Evolutionary conservation across 2,797 vertebrate genomes (phyloP).

Genomic region (Cephalopachus bancanus): DNA sequence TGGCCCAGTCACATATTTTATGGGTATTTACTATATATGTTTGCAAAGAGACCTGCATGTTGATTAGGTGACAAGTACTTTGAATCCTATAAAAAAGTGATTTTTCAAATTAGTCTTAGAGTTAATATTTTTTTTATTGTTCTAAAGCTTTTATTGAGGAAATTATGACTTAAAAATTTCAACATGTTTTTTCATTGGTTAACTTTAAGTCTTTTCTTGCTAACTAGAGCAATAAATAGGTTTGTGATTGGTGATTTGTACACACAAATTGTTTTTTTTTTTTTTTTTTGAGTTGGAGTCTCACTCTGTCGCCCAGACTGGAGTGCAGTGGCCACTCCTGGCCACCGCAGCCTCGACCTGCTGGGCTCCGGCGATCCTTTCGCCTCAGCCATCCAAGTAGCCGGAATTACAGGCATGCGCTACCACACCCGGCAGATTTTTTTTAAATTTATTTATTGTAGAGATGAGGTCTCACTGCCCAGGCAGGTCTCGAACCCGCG

Average conservation of each 20-base stretch:
- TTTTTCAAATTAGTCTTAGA: constrained; percentile 45
- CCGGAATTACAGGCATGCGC: too few species aligned
- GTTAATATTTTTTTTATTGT: neutral
- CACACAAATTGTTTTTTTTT: neutral
- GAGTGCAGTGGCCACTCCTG: too few species aligned
- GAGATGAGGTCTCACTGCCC: too few species aligned
- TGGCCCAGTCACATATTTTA: neutral
- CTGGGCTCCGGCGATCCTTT: too few species aligned
- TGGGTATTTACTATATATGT: neutral
- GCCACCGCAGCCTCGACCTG: too few species aligned
- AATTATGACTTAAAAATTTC: neutral
- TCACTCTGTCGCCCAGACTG: too few species aligned
- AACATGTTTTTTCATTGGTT: neutral
- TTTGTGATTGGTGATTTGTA: neutral
- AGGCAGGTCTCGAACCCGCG: too few species aligned
- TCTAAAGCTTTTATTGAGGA: neutral
- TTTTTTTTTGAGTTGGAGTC: too few species aligned
- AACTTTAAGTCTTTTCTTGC: neutral
- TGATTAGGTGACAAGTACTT: neutral
- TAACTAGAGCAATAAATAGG: neutral
- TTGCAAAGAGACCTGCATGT: neutral
- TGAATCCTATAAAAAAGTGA: neutral
- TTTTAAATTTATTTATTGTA: too few species aligned
- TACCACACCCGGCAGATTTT: too few species aligned
- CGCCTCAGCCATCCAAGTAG: too few species aligned